phyloP scores from a whole-genome alignment of 2,888 invertebrate genomes.

The Lochmaea crataegi region DNA sequence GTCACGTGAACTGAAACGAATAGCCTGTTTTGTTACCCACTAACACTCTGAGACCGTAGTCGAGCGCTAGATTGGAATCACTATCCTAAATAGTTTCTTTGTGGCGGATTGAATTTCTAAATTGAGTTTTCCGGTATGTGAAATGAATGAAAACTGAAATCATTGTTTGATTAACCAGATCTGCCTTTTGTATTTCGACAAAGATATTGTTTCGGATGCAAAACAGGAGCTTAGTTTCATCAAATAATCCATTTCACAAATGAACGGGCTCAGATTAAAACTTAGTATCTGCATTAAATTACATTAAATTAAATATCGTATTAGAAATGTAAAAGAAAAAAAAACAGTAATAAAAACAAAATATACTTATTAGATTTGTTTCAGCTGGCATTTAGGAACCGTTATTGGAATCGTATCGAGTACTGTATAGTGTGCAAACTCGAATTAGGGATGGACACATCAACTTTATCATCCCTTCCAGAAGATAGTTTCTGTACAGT shows the following conservation, averaged over 20 bases:
- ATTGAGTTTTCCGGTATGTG: slow-evolving; percentile 18
- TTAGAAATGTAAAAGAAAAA: too few species aligned
- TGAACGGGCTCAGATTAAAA: neutral
- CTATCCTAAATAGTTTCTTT: slow-evolving; percentile 16
- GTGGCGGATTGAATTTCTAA: slow-evolving; percentile 27
- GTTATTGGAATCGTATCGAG: too few species aligned
- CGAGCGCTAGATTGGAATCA: slow-evolving; percentile 7
- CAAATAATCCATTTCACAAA: neutral
- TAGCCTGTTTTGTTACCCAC: slow-evolving; percentile 15
- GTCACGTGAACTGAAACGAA: slow-evolving; percentile 29
- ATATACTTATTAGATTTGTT: too few species aligned
- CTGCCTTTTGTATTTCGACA: slow-evolving; percentile 4
- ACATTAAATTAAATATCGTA: too few species aligned
- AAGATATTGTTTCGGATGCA: neutral
- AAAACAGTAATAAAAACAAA: too few species aligned
- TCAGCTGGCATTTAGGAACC: too few species aligned
- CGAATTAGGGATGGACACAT: too few species aligned
- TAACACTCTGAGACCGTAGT: slow-evolving; percentile 10
- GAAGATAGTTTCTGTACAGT: too few species aligned
- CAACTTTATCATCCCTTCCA: too few species aligned
- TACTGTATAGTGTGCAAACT: too few species aligned
- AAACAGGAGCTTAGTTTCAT: neutral
- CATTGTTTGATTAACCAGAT: slow-evolving; percentile 10
- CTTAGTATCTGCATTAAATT: too few species aligned
- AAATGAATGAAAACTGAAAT: slow-evolving; percentile 3